A percentile compares a stretch with the other conserved stretches of the same genome.
phyloP scores from a whole-genome alignment of 64 coral and sea anemone species.

The Acropora yongei region DNA sequence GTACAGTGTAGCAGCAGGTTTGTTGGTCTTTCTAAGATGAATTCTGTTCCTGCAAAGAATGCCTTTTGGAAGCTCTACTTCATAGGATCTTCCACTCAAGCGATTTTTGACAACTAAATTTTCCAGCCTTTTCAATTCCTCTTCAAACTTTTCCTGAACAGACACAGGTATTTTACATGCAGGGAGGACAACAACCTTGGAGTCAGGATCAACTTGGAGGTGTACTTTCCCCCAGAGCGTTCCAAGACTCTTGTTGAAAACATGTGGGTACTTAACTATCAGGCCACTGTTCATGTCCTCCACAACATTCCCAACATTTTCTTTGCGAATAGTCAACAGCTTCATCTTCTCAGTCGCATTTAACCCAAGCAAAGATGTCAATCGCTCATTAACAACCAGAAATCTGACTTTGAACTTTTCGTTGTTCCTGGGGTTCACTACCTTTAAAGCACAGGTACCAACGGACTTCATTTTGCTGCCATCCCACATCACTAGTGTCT shows the following conservation, averaged over 20 bases:
- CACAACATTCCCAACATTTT: slow-evolving; percentile 20
- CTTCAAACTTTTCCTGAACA: background rate
- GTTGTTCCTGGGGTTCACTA: slow-evolving; percentile 25
- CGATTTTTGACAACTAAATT: background rate
- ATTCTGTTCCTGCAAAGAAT: background rate
- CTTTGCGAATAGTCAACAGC: slow-evolving; percentile 23
- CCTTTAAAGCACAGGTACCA: slow-evolving; percentile 10
- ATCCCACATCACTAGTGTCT: slow-evolving; percentile 55
- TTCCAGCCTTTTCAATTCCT: background rate
- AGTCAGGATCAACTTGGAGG: background rate
- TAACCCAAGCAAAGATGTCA: slow-evolving; percentile 38
- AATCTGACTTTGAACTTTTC: slow-evolving; percentile 28
- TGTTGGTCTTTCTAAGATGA: background rate
- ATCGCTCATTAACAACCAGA: background rate
- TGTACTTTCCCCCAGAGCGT: slow-evolving; percentile 20
- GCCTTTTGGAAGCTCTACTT: background rate
- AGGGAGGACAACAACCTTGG: slow-evolving; percentile 12
- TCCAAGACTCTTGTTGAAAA: background rate
- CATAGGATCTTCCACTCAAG: background rate
- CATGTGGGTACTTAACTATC: background rate
- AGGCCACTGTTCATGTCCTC: background rate
- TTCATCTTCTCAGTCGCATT: slow-evolving; percentile 40
- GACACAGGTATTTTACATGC: slow-evolving; percentile 44
- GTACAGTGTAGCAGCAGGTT: background rate
- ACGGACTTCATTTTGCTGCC: slow-evolving; percentile 18